Evolutionary conservation across 2,888 invertebrate genomes (phyloP), one percentile per base, ranked within the genome.

Genomic region (Dendrolimus houi): DNA sequence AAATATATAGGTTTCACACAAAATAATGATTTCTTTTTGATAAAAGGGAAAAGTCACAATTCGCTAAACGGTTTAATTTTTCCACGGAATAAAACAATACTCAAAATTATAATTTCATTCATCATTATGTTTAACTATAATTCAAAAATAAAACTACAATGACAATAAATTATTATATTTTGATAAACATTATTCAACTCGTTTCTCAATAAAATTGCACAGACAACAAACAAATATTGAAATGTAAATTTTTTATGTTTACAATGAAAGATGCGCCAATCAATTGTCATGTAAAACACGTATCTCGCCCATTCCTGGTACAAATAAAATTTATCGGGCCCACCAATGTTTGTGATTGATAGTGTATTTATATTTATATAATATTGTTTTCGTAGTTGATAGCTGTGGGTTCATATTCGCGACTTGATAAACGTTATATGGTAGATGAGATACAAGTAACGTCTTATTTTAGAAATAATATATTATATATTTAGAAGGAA

Each of bases 221-320:
- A 47, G 65, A 66, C 68, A 72, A 62, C 62, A 67, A 70, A 47
- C 69, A 73, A 77, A 79, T 74, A 72, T 72, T 69, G 71, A 59
- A 68, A 85, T 83, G 80, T 74, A 82, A 83, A 81, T 79, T 62
- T 65, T 72, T 69, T 75, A 57, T 58, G 65, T 72, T 69, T 75
- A 58, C 62, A 70, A 74, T 75, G 69, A 69, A 75, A 79, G 72
- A 77, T 74, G 75, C 71, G 66, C 66, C 62, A 58, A 58, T 56
- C 59, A 64, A 79, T 83, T 85, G 80, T 85, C 69, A 80, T 79
- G 75, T 72, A 65, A 71, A 75, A 76, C 71, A 72, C 68, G 69
- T 69, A 64, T 66, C 64, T 65, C 65, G 65, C 62, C 60, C 66
- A 64, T 64, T 63, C 70, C 69, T 70, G 62, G 73, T 72, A 76